Percentiles rank a stretch among this genome's conserved stretches.
Evolutionary conservation across 2,797 vertebrate genomes (phyloP).

Genomic region (Xiphophorus birchmanni): DNA sequence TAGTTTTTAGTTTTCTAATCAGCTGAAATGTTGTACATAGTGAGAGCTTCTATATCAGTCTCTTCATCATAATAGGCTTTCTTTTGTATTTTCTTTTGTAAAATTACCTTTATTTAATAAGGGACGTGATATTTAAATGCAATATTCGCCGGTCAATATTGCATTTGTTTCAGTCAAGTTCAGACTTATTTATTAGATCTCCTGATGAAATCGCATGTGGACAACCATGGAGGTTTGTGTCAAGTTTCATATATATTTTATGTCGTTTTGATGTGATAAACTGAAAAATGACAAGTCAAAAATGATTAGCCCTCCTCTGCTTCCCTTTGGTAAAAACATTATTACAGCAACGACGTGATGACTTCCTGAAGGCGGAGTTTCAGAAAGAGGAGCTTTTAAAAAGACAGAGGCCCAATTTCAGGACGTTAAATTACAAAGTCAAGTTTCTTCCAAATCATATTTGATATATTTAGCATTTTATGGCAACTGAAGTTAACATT

Average conservation of each 20-base stretch:
- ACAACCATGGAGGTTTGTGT: no score
- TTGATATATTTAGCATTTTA: no score
- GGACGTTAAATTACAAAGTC: no score
- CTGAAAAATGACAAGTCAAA: neutral
- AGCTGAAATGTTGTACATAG: neutral
- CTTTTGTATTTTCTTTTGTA: neutral
- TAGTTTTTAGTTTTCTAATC: neutral
- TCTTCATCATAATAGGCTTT: neutral
- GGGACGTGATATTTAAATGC: neutral
- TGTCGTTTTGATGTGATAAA: neutral
- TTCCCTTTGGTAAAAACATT: no score
- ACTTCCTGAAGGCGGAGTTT: no score
- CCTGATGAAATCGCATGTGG: neutral
- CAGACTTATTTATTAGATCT: neutral
- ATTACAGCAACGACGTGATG: fast-evolving
- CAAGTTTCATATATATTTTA: neutral
- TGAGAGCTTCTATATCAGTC: neutral
- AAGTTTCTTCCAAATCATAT: no score
- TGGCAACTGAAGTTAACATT: no score
- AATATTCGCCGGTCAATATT: neutral
- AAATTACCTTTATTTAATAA: neutral
- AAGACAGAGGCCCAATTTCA: no score
- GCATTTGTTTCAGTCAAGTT: no score
- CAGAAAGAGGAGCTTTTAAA: no score
- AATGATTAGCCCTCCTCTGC: neutral